These are phyloP conservation scores for Apaloderma vittatum DNA, from an alignment of 2,113 vertebrate genomes.

Conservation along the genomic window DNA sequence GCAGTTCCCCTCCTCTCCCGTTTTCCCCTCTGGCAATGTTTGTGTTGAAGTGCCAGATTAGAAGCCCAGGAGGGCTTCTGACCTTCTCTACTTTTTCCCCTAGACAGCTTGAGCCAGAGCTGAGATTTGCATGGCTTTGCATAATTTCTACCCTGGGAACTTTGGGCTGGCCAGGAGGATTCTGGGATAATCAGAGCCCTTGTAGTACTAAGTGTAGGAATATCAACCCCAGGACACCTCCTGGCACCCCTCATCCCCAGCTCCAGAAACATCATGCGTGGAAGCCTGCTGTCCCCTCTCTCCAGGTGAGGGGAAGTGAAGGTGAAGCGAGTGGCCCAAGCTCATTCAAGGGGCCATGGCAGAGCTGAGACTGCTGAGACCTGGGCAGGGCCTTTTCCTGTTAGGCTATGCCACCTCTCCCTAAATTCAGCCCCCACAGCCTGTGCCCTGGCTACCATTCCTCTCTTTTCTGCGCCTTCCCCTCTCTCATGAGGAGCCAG, in stretches of 20 bases:
- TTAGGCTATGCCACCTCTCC: neutral
- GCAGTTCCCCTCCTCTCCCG: neutral
- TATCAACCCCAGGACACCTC: neutral
- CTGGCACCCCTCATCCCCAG: neutral
- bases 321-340: neutral
- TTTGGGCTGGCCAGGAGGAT: neutral
- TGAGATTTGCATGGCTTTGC: neutral
- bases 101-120: neutral
- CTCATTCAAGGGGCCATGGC: neutral
- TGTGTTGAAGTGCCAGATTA: neutral
- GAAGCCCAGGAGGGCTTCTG: neutral
- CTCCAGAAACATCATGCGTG: neutral
- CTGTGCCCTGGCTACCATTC: neutral
- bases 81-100: neutral
- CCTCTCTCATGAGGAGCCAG: neutral
- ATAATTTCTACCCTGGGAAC: neutral
- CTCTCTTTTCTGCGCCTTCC: neutral
- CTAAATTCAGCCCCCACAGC: neutral
- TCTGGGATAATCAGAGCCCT: neutral
- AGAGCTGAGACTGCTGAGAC: neutral
- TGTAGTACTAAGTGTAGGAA: neutral
- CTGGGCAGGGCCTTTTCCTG: neutral
- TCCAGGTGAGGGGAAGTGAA: accelerated
- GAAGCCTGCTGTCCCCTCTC: neutral
- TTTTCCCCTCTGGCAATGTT: neutral